These are phyloP conservation scores for Myotis yumanensis DNA, from an alignment of 2,113 vertebrate genomes.

Conservation along the genomic window DNA sequence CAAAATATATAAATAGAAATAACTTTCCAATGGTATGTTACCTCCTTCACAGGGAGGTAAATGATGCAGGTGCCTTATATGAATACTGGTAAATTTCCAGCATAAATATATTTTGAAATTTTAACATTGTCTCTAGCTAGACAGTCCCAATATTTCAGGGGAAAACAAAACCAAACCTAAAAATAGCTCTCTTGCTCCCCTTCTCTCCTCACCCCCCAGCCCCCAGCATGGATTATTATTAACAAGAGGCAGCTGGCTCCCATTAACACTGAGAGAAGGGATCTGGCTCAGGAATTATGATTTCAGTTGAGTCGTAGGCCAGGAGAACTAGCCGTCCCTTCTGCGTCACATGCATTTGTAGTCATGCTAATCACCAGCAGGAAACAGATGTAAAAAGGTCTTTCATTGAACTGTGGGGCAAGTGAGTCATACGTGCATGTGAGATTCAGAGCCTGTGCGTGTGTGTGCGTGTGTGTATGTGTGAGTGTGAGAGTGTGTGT, in stretches of 20 bases:
- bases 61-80: not conserved
- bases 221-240: constrained; percentile 81
- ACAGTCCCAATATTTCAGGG: constrained; percentile 39
- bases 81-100: constrained; percentile 60
- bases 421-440: not conserved
- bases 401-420: constrained; percentile 53
- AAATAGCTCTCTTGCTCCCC: not conserved
- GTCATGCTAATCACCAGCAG: constrained; percentile 83
- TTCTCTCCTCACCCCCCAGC: not conserved
- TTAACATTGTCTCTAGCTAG: constrained; percentile 71
- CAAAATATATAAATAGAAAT: constrained; percentile 33
- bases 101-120: constrained; percentile 68
- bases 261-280: constrained; percentile 84
- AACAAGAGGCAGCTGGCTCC: constrained; percentile 90
- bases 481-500: too few relatives aligned
- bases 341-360: constrained; percentile 86
- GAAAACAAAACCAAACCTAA: constrained; percentile 73
- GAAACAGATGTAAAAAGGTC: constrained; percentile 63
- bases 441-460: not conserved
- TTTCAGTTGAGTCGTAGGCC: constrained; percentile 88
- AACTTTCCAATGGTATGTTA: constrained; percentile 44
- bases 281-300: constrained; percentile 88
- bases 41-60: constrained; percentile 43
- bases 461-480: too few relatives aligned
- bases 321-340: constrained; percentile 85